Percentiles rank a stretch among this genome's conserved stretches.
Conservation (phyloP, 2,113 vertebrate species). For the Typhlomys cinereus region DNA sequence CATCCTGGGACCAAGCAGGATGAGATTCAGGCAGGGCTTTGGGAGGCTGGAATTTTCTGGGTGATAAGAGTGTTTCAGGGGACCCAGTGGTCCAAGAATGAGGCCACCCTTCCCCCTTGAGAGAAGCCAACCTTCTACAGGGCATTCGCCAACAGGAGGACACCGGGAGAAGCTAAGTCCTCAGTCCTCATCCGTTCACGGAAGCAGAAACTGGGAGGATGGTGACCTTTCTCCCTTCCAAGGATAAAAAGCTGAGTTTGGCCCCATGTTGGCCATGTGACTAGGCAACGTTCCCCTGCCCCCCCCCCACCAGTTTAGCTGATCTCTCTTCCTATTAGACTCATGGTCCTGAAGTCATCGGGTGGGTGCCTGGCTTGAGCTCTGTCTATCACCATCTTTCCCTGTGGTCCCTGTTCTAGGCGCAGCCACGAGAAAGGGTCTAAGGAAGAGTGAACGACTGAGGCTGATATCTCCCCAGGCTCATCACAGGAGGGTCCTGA, state of each 20-base stretch:
- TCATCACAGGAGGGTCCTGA: not conserved
- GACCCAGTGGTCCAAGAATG: not conserved
- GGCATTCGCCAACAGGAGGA: not conserved
- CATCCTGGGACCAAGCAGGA: not conserved
- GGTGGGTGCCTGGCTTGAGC: not conserved
- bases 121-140: not conserved
- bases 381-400: not conserved
- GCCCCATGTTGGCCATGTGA: not conserved
- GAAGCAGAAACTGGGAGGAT: not conserved
- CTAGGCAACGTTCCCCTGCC: not conserved
- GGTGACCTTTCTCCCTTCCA: not conserved
- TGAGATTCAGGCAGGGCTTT: no score
- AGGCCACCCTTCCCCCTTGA: not conserved
- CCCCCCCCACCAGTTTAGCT: no score
- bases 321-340: not conserved
- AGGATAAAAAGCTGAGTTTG: not conserved
- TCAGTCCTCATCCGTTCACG: not conserved
- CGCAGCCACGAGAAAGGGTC: not conserved
- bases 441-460: not conserved
- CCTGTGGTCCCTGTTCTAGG: not conserved
- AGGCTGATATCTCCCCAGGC: not conserved
- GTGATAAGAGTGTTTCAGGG: rapidly evolving
- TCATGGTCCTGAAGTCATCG: not conserved
- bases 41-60: no score
- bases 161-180: not conserved